phyloP scores from a whole-genome alignment of 1,140 invertebrate species.

The Zaprionus taronus region DNA sequence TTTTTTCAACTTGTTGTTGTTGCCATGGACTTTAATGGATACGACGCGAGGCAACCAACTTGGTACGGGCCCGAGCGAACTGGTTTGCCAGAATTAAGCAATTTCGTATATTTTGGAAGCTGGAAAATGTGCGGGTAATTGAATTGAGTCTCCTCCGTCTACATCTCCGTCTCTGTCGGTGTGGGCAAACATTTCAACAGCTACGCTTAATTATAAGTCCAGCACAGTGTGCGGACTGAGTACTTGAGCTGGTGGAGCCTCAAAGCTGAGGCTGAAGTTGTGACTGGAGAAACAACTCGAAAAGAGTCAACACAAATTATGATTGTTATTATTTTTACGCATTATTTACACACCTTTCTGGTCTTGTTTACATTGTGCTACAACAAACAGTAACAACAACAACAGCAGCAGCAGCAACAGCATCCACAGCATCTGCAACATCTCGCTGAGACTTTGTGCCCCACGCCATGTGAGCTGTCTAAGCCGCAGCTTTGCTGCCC shows the following conservation, averaged over 20 bases:
- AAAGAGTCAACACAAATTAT: slow-evolving; percentile 62
- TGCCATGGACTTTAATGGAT: slow-evolving; percentile 31
- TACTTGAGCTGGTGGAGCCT: slow-evolving; percentile 35
- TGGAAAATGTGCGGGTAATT: slow-evolving; percentile 50
- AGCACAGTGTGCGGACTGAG: neutral
- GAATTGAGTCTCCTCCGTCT: slow-evolving; percentile 36
- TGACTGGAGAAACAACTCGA: slow-evolving; percentile 18
- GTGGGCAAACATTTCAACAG: slow-evolving; percentile 61
- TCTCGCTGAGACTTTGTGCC: slow-evolving; percentile 11
- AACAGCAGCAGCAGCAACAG: neutral
- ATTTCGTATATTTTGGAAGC: slow-evolving; percentile 39
- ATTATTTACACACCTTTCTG: slow-evolving; percentile 66
- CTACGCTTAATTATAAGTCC: slow-evolving; percentile 59
- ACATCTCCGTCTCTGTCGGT: slow-evolving; percentile 13
- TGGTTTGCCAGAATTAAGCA: slow-evolving; percentile 54
- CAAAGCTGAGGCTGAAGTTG: slow-evolving; percentile 10
- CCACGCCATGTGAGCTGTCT: slow-evolving; percentile 35
- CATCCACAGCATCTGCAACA: slow-evolving; percentile 5
- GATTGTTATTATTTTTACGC: slow-evolving; percentile 68
- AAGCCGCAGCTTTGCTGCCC: slow-evolving; percentile 57
- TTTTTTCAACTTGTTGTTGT: slow-evolving; percentile 55
- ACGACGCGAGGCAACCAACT: slow-evolving; percentile 42
- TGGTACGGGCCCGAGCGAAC: slow-evolving; percentile 35
- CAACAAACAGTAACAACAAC: neutral
- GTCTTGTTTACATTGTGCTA: slow-evolving; percentile 56